These are phyloP conservation scores for Heloderma charlesbogerti DNA, from an alignment of 2,113 vertebrate genomes.

Conservation along the genomic window DNA sequence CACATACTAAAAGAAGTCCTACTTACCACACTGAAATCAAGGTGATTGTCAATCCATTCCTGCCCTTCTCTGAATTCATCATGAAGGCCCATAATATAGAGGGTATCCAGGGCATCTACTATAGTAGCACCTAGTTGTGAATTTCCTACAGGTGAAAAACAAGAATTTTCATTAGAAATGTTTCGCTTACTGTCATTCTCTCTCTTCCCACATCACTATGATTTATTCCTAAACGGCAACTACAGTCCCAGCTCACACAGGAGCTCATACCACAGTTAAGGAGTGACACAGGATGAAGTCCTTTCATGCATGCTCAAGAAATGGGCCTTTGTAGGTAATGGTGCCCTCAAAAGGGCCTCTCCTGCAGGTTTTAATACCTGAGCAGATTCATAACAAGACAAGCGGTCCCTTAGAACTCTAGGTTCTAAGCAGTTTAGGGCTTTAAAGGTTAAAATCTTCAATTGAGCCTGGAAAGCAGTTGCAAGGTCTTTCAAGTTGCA, in stretches of 20 bases:
- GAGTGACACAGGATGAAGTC: no score
- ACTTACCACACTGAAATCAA: slow-evolving; percentile 96
- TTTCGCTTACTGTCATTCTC: background rate
- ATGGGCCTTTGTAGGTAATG: no score
- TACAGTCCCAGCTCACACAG: background rate
- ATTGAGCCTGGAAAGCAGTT: no score
- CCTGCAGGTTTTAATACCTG: no score
- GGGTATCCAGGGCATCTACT: slow-evolving; percentile 96
- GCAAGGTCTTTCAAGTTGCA: no score
- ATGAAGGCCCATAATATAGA: slow-evolving; percentile 97
- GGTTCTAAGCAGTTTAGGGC: no score
- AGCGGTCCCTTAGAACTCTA: no score
- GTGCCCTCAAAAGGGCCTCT: no score
- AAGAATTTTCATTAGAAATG: slow-evolving; percentile 14
- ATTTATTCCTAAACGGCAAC: background rate
- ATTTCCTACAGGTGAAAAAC: slow-evolving; percentile 82
- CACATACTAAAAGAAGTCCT: background rate
- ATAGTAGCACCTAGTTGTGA: slow-evolving; percentile 96
- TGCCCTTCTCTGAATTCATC: slow-evolving; percentile 96
- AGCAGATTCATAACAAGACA: no score
- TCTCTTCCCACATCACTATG: background rate
- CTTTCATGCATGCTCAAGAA: no score
- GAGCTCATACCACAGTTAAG: no score
- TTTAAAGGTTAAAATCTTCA: no score
- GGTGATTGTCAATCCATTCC: slow-evolving; percentile 95